Evolutionary conservation across 2,113 vertebrate genomes (phyloP).

Genomic region (Coptodon rendalli): DNA sequence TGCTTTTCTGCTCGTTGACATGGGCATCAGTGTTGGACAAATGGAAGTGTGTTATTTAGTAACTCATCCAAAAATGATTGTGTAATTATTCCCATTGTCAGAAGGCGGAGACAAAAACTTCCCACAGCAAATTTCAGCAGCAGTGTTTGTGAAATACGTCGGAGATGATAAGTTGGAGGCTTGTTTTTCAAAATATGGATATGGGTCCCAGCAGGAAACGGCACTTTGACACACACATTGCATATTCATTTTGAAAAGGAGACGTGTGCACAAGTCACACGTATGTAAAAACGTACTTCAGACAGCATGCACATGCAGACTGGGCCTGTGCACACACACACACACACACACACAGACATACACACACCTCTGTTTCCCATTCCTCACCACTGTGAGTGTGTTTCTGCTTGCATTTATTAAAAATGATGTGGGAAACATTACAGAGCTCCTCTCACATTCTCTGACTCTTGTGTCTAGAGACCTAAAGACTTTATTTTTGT

Average conservation of each 20-base stretch:
- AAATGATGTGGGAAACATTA: constrained; percentile 52
- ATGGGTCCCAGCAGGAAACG: not conserved
- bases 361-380: constrained; percentile 5
- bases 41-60: not conserved
- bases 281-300: not conserved
- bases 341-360: not conserved
- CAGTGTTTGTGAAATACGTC: not conserved
- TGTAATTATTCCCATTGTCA: not conserved
- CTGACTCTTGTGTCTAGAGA: constrained; percentile 28
- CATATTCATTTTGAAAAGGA: constrained; percentile 1
- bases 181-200: not conserved
- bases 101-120: not conserved
- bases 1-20: not conserved
- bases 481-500: constrained; percentile 15
- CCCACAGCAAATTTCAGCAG: not conserved
- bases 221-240: not conserved
- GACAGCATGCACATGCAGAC: constrained; percentile 40
- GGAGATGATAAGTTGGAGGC: not conserved
- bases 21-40: not conserved
- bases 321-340: not conserved
- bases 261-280: not conserved
- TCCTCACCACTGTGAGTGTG: constrained; percentile 7
- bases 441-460: constrained; percentile 8
- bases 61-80: not conserved
- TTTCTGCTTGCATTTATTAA: constrained; percentile 37